Conservation (phyloP, 2,797 vertebrate species). For the Crocidura indochinensis region DNA sequence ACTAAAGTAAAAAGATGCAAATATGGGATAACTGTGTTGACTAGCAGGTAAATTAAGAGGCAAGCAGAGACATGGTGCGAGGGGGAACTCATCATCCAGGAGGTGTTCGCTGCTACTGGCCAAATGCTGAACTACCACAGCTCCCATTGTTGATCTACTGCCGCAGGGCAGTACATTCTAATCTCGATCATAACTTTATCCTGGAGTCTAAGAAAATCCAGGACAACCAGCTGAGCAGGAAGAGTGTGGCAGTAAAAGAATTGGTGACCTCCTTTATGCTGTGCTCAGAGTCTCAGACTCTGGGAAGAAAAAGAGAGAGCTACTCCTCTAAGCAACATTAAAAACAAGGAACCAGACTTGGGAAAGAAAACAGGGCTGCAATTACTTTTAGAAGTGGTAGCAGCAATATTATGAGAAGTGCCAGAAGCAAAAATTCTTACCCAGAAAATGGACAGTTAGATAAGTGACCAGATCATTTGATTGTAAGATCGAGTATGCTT, state of each 20-base stretch:
- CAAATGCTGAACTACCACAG: background rate
- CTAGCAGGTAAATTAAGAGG: conserved; percentile 65
- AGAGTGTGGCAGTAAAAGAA: conserved; percentile 55
- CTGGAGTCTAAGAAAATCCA: conserved; percentile 78
- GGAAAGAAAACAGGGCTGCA: conserved; percentile 61
- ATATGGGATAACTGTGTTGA: conserved; percentile 60
- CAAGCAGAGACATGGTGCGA: conserved; percentile 42
- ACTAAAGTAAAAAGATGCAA: conserved; percentile 75
- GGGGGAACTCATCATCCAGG: conserved; percentile 46
- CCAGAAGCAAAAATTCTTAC: conserved; percentile 36
- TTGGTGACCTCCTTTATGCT: background rate
- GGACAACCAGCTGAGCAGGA: conserved; percentile 80
- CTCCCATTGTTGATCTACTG: conserved; percentile 27
- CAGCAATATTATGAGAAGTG: conserved; percentile 47
- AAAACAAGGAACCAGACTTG: conserved; percentile 25
- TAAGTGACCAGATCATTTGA: background rate
- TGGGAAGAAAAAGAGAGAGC: conserved; percentile 37
- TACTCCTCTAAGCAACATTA: conserved; percentile 50
- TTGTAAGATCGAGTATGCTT: background rate
- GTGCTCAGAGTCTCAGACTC: conserved; percentile 31
- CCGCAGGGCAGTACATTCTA: conserved; percentile 70
- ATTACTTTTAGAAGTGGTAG: conserved; percentile 42
- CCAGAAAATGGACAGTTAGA: conserved; percentile 45
- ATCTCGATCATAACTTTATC: conserved; percentile 74
- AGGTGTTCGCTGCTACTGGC: conserved; percentile 46